Conservation (phyloP, 2,797 vertebrate genomes). For the Silurus aristotelis region DNA sequence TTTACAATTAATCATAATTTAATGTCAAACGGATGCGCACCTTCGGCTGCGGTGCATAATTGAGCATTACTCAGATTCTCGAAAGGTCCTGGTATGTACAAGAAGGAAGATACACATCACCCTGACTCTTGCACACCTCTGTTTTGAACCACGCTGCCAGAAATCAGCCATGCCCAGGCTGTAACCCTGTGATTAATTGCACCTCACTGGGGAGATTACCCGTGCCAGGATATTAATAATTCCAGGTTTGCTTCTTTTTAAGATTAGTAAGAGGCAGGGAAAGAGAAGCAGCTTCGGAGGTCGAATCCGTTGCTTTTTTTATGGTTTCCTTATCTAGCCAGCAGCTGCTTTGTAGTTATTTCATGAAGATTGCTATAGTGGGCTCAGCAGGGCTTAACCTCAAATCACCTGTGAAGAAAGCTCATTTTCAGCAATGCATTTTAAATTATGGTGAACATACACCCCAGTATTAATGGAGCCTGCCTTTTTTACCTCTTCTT, state of each 20-base stretch:
- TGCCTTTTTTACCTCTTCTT: slow-evolving; percentile 19
- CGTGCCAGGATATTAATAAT: slow-evolving; percentile 40
- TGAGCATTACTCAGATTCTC: slow-evolving; percentile 28
- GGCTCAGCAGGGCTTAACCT: slow-evolving; percentile 56
- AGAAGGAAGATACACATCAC: slow-evolving; percentile 19
- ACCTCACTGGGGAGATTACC: slow-evolving; percentile 37
- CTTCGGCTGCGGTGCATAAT: slow-evolving; percentile 24
- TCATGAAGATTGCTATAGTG: slow-evolving; percentile 48
- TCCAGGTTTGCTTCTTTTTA: slow-evolving; percentile 42
- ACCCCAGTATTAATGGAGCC: slow-evolving; percentile 27
- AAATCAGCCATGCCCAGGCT: slow-evolving; percentile 17
- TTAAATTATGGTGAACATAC: slow-evolving; percentile 41
- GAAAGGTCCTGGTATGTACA: neutral
- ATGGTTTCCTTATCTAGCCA: slow-evolving; percentile 50
- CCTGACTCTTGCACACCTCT: slow-evolving; percentile 7
- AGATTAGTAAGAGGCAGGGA: slow-evolving; percentile 38
- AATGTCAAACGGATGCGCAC: slow-evolving; percentile 28
- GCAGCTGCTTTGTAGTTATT: slow-evolving; percentile 53
- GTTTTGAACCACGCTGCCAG: slow-evolving; percentile 29
- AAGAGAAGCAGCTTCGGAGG: slow-evolving; percentile 33
- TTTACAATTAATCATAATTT: slow-evolving; percentile 33
- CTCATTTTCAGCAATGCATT: slow-evolving; percentile 51
- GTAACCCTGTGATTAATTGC: slow-evolving; percentile 45
- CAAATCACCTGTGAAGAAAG: slow-evolving; percentile 52
- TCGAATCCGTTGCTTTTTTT: slow-evolving; percentile 29